These are phyloP conservation scores for Dione juno DNA, from an alignment of 2,888 invertebrate genomes.

Conservation along the genomic window DNA sequence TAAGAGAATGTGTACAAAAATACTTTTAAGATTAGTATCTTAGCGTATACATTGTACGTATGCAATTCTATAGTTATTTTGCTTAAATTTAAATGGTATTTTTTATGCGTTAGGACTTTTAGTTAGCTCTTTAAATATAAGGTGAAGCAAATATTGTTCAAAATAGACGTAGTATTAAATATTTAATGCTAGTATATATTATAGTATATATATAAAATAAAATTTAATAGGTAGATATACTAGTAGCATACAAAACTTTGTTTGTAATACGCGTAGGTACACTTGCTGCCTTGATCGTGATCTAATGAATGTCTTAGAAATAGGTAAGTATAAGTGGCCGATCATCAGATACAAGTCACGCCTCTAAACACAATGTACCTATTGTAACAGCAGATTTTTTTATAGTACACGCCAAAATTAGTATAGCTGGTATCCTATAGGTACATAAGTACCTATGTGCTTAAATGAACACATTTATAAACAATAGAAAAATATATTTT, in stretches of 20 bases:
- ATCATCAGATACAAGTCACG: conserved; percentile 14
- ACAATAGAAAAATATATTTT: no score
- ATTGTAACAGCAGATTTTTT: conserved; percentile 13
- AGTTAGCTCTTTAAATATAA: no score
- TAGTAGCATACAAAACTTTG: not conserved
- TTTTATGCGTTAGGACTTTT: no score
- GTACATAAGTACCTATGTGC: not conserved
- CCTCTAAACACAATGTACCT: conserved; percentile 11
- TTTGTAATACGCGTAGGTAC: not conserved
- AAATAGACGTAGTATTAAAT: no score
- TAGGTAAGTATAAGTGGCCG: conserved; percentile 2
- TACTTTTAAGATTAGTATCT: not conserved
- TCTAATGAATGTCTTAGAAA: conserved; percentile 5
- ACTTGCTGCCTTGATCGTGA: not conserved
- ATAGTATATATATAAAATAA: no score
- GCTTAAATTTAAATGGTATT: no score
- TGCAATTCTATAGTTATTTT: no score
- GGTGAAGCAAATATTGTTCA: no score
- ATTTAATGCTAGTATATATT: no score
- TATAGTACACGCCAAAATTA: not conserved
- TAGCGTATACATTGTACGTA: no score
- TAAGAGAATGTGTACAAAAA: not conserved
- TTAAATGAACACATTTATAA: not conserved
- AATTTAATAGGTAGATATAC: not conserved
- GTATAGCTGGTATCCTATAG: not conserved